Conservation (phyloP, 2,113 vertebrate species). For the Barnardius zonarius region DNA sequence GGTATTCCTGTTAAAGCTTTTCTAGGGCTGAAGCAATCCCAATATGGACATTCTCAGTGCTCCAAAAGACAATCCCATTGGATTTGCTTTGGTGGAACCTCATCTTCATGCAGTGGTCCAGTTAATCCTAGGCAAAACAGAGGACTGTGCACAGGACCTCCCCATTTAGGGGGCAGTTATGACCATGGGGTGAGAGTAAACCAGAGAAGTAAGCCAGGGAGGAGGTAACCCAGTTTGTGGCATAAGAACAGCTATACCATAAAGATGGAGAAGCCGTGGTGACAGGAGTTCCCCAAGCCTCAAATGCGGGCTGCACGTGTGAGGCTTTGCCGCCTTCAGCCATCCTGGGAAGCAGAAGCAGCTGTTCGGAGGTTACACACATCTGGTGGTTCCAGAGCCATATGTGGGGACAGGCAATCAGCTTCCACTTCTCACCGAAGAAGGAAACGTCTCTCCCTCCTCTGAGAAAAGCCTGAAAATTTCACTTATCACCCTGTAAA, state of each 20-base stretch:
- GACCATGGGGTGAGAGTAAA: not conserved
- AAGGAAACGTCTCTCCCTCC: not conserved
- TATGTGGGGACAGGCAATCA: not conserved
- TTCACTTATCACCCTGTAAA: not conserved
- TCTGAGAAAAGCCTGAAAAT: not conserved
- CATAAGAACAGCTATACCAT: not conserved
- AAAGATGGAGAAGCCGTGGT: not conserved
- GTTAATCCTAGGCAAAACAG: not conserved
- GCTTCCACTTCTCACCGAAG: not conserved
- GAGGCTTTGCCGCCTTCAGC: not conserved
- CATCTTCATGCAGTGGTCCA: not conserved
- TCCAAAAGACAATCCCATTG: not conserved
- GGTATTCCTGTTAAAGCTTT: not conserved
- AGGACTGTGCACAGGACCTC: not conserved
- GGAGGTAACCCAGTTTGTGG: not conserved
- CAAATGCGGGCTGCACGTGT: not conserved
- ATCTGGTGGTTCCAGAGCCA: not conserved
- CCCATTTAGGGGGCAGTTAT: not conserved
- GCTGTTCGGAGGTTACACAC: not conserved
- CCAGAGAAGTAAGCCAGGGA: not conserved
- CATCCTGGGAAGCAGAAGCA: not conserved
- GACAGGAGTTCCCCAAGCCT: not conserved
- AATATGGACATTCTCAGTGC: not conserved
- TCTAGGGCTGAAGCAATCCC: not conserved
- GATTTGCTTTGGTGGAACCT: not conserved